Evolutionary conservation across 2,797 vertebrate species (phyloP).

Genomic region (Acipenser ruthenus): DNA sequence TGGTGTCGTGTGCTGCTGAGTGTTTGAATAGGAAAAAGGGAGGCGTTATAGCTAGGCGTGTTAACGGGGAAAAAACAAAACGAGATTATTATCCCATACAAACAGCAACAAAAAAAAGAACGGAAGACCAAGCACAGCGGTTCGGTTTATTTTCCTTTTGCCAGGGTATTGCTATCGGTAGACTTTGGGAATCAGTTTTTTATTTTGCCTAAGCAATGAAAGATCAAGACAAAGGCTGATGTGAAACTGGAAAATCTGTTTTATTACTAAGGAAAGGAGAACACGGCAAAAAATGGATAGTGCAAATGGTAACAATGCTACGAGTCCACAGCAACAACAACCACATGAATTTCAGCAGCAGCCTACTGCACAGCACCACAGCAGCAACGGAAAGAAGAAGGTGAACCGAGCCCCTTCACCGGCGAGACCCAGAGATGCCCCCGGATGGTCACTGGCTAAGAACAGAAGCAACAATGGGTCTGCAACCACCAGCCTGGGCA

Average conservation of each 20-base stretch:
- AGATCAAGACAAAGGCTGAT: constrained; percentile 75
- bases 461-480: constrained; percentile 64
- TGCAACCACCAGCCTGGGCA: constrained; percentile 49
- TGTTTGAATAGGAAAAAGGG: constrained; percentile 4
- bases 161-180: constrained; percentile 12
- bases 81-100: constrained; percentile 6
- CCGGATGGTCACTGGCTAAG: constrained; percentile 83
- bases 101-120: neutral
- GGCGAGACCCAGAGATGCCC: constrained; percentile 82
- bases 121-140: neutral
- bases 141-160: neutral
- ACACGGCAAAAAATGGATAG: constrained; percentile 65
- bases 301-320: constrained; percentile 50
- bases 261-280: constrained; percentile 61
- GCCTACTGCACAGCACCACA: constrained; percentile 28
- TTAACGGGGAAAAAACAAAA: neutral
- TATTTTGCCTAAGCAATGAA: constrained; percentile 61
- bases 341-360: constrained; percentile 36
- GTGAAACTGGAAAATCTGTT: constrained; percentile 54
- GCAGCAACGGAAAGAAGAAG: constrained; percentile 68
- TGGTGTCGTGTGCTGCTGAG: constrained; percentile 5
- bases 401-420: constrained; percentile 82
- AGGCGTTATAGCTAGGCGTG: constrained; percentile 1
- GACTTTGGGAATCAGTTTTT: constrained; percentile 25
- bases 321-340: constrained; percentile 37